Conservation (phyloP, 2,888 invertebrate species). For the Rhamnusium bicolor region DNA sequence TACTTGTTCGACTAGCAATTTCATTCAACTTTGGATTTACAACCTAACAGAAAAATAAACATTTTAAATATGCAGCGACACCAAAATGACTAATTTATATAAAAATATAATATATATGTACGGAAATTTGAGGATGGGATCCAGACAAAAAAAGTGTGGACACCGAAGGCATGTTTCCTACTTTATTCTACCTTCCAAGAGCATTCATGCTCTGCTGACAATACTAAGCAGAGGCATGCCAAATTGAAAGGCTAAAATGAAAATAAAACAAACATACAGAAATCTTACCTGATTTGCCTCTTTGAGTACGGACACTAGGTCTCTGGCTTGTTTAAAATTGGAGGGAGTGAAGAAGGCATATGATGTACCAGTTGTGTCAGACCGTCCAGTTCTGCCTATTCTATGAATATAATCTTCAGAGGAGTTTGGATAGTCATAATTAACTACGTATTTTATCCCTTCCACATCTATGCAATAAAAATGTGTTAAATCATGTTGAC, state of each 20-base stretch:
- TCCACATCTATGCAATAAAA: slow-evolving; percentile 87
- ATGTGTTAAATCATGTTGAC: slow-evolving; percentile 20
- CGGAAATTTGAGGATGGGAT: slow-evolving; percentile 80
- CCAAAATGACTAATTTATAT: too few relatives aligned
- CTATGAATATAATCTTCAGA: slow-evolving; percentile 97
- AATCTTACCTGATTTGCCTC: slow-evolving; percentile 88
- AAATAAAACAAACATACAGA: neutral
- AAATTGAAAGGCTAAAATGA: slow-evolving; percentile 72
- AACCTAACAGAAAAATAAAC: slow-evolving; percentile 74
- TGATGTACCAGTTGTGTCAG: slow-evolving; percentile 90
- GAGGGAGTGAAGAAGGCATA: slow-evolving; percentile 95
- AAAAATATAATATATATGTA: slow-evolving; percentile 48
- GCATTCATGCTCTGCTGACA: slow-evolving; percentile 78
- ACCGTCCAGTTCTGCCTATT: slow-evolving; percentile 93
- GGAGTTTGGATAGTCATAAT: slow-evolving; percentile 96
- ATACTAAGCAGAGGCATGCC: slow-evolving; percentile 80
- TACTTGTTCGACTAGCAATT: slow-evolving; percentile 79
- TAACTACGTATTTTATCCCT: slow-evolving; percentile 96
- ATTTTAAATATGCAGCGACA: too few relatives aligned
- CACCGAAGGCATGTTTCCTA: slow-evolving; percentile 86
- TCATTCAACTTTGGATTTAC: slow-evolving; percentile 90
- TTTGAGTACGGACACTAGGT: slow-evolving; percentile 88
- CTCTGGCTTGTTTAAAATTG: slow-evolving; percentile 90
- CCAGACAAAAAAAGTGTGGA: slow-evolving; percentile 82
- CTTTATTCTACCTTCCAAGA: slow-evolving; percentile 79